These are phyloP conservation scores for Pachydiplax longipennis DNA, from an alignment of 2,888 invertebrate genomes.

Conservation along the genomic window DNA sequence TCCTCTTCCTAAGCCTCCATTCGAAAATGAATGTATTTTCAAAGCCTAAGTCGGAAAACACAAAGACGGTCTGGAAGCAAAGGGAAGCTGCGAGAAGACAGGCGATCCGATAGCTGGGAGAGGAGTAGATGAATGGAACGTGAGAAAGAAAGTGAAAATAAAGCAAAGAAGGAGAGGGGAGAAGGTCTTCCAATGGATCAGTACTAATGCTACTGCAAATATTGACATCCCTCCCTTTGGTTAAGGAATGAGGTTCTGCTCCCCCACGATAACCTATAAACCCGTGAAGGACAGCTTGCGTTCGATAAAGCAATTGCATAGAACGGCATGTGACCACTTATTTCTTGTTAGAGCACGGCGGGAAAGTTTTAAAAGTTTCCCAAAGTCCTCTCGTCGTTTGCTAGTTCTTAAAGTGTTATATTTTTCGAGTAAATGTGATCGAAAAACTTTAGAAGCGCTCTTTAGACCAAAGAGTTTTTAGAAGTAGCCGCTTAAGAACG, in stretches of 20 bases:
- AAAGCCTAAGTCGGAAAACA: no score
- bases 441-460: neutral
- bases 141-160: neutral
- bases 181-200: neutral
- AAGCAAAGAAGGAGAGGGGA: neutral
- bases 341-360: neutral
- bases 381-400: neutral
- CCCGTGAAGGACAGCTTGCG: neutral
- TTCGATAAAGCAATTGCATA: neutral
- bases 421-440: neutral
- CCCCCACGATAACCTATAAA: neutral
- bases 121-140: neutral
- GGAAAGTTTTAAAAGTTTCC: neutral
- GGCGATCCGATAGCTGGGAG: neutral
- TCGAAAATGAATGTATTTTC: no score
- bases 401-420: neutral
- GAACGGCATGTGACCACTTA: neutral
- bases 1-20: no score
- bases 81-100: neutral
- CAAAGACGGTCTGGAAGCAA: neutral
- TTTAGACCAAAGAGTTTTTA: neutral
- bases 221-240: neutral
- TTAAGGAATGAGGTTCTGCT: neutral
- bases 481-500: no score
- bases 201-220: constrained; percentile 19